Evolutionary conservation across 2,888 invertebrate species (phyloP).

Genomic region (Busseola fusca): DNA sequence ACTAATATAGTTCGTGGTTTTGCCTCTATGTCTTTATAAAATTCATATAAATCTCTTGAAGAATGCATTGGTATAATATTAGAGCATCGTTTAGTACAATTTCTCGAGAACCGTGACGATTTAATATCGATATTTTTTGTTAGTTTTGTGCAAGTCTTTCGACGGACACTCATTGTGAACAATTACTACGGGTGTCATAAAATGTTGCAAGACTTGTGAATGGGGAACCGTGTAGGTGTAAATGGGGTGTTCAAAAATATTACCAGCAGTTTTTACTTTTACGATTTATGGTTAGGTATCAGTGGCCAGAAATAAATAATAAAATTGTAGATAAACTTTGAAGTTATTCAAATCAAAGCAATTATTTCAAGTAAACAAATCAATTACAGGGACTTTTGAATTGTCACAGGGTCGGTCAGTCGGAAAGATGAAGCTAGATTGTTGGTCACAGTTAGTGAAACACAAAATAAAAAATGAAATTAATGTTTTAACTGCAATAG

Average conservation of each 20-base stretch:
- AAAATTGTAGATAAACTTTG: too few species aligned
- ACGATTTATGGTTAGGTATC: neutral
- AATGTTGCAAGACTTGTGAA: constrained; percentile 73
- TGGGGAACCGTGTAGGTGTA: constrained; percentile 61
- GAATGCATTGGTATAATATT: constrained; percentile 63
- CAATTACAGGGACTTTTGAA: too few species aligned
- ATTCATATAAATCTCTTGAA: constrained; percentile 79
- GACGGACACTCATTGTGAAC: constrained; percentile 73
- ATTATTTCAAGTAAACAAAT: too few species aligned
- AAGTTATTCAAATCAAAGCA: too few species aligned
- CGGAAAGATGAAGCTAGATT: too few species aligned
- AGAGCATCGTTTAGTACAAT: constrained; percentile 69
- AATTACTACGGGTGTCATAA: constrained; percentile 85
- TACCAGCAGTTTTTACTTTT: neutral
- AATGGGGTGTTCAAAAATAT: constrained; percentile 64
- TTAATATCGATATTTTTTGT: constrained; percentile 71
- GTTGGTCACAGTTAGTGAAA: too few species aligned
- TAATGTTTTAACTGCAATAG: too few species aligned
- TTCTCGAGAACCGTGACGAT: constrained; percentile 76
- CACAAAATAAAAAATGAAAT: too few species aligned
- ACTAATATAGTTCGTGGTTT: constrained; percentile 57
- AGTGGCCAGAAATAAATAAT: too few species aligned
- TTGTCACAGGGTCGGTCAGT: too few species aligned
- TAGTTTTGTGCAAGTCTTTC: constrained; percentile 68
- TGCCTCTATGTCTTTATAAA: constrained; percentile 79